These are phyloP conservation scores for Hyposoter dolosus DNA, from an alignment of 2,888 invertebrate species.

Conservation along the genomic window DNA sequence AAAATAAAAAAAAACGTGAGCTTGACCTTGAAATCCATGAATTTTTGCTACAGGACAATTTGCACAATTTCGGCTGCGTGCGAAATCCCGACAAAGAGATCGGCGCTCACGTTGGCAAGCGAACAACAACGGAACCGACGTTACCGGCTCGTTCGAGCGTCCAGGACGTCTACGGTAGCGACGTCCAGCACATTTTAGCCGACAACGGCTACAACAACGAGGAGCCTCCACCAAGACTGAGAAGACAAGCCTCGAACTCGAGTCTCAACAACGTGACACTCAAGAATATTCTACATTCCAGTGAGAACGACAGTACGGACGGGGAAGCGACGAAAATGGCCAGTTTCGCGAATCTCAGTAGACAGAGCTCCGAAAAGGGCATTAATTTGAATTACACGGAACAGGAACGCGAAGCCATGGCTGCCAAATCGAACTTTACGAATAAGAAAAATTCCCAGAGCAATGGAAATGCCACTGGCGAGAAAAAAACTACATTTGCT, in stretches of 20 bases:
- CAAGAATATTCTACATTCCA: conserved; percentile 86
- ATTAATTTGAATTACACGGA: conserved; percentile 87
- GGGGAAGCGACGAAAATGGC: conserved; percentile 87
- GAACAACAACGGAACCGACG: conserved; percentile 87
- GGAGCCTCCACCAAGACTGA: conserved; percentile 78
- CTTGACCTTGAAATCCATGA: no score
- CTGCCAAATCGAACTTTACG: conserved; percentile 82
- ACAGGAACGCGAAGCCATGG: conserved; percentile 86
- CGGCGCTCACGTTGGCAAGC: conserved; percentile 79
- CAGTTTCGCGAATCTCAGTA: conserved; percentile 91
- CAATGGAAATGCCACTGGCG: conserved; percentile 85
- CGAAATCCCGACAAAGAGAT: conserved; percentile 93
- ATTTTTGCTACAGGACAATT: conserved; percentile 87
- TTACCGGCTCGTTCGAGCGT: conserved; percentile 90
- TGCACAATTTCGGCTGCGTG: conserved; percentile 91
- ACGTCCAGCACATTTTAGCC: conserved; percentile 83
- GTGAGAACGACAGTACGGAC: conserved; percentile 83
- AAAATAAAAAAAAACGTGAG: no score
- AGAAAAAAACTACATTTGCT: conserved; percentile 91
- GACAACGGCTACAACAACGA: conserved; percentile 83
- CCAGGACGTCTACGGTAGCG: conserved; percentile 87
- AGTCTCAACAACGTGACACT: conserved; percentile 85
- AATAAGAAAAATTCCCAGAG: conserved; percentile 81
- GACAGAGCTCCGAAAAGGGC: conserved; percentile 85
- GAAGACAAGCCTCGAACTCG: conserved; percentile 82